Base-by-base conservation (phyloP, 2,888 invertebrate species). In the Mimas tiliae region DNA sequence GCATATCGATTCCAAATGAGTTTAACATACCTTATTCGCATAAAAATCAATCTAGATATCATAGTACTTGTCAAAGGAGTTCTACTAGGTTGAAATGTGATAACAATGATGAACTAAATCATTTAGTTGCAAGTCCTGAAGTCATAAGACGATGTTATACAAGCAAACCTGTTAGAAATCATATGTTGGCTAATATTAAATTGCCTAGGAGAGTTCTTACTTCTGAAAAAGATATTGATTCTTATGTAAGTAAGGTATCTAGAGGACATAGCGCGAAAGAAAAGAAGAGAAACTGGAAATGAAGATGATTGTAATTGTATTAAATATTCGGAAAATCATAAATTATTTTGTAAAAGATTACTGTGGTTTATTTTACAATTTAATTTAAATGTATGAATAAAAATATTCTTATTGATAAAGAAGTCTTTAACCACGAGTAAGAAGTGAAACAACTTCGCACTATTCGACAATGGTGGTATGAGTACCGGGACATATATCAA, bases 11-110 rank as follows among this genome's bases (percentile, higher is more conserved):
- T 16, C 50, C 62, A 11, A 58, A 58, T 27, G 65, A 58, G 19
- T 19, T 51, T 14, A 63, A 65, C 3, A 85, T 86, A 14, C 88
- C 90, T 0, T 78, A 75, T 67, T 73, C 81, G 1, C 86, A 88
- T 64, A 79, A 69, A 64, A 66, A 45, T 0, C 74, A 79, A 19
- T 90, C 91, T 0, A 86, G 72, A 65, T 90, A 90, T 64, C 91
- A 90, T 63, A 58, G 70, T 1, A 68, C 74, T 47, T 91, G 90
- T 68, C 81, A 74, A 47, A 73, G 72, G 3, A 52, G 70, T 12
- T 65, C 68, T 7, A 67, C 62, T 34, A 73, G 69, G 33, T 65
- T 72, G 0, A 72, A 63, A 34, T 67, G 48, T 27, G 70, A 72
- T 33, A 74, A 80, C 50, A 65, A 42, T 19, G 77, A 77, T 3